Conservation (phyloP, 2,797 vertebrate species). For the Falco biarmicus region DNA sequence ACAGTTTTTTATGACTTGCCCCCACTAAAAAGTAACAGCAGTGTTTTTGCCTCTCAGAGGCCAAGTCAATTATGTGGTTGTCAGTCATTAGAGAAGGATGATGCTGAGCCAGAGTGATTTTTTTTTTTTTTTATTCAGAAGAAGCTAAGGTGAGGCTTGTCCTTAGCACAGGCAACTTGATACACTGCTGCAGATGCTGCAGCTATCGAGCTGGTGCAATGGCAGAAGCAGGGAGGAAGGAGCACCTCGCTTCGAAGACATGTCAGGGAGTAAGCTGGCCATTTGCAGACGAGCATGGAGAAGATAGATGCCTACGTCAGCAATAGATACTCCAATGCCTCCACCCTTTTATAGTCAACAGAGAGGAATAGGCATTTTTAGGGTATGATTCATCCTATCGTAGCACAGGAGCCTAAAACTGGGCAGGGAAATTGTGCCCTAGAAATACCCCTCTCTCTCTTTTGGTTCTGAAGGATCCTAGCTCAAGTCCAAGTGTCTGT, state of each 20-base stretch:
- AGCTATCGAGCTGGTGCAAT: background rate
- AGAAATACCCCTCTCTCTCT: background rate
- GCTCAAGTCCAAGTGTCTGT: background rate
- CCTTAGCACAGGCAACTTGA: background rate
- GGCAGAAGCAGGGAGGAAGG: background rate
- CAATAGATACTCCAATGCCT: rapidly evolving
- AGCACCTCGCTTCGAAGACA: rapidly evolving
- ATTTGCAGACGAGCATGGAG: rapidly evolving
- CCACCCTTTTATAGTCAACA: background rate
- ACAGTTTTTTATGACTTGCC: background rate
- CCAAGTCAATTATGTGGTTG: rapidly evolving
- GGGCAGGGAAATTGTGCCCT: background rate
- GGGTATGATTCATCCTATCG: rapidly evolving
- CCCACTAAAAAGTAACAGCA: background rate
- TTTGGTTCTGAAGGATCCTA: background rate
- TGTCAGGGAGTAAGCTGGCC: background rate
- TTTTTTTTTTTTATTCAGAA: background rate
- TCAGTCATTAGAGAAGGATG: background rate
- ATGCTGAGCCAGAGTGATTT: background rate
- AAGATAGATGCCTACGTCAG: background rate
- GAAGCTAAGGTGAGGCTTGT: background rate
- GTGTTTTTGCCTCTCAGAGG: background rate
- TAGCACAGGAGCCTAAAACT: background rate
- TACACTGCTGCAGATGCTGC: background rate
- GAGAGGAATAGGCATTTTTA: background rate